Base-by-base conservation (phyloP, 2,888 invertebrate genomes). In the Arrhopalites spinosus region DNA sequence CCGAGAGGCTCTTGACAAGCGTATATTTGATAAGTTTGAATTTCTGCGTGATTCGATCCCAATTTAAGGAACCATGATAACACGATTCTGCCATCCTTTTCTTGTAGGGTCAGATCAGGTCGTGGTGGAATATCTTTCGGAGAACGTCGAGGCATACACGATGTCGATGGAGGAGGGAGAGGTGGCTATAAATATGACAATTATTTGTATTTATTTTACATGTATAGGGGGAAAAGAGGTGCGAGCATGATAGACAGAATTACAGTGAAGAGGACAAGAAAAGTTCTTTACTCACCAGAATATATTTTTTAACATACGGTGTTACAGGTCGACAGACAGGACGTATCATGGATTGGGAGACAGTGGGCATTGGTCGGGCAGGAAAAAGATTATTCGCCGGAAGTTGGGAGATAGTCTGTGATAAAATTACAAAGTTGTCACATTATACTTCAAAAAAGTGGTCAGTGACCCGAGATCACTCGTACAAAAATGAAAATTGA, bases 51-150 rank as follows among this genome's bases (percentile, higher is more conserved):
- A 3, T 78, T 79, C 1, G 80, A 88, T 63, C 88, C 88, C 72
- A 91, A 87, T 13, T 89, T 89, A 89, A 96, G 93, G 83, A 92
- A 93, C 96, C 96, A 97, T 0, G 96, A 95, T 77, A 97, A 89
- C 11, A 96, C 94, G 83, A 97, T 95, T 75, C 91, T 91, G 71
- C 78, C 81, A 13, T 73, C 53, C 73, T 82, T 79, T 53, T 81
- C 80, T 85, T 80, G 11, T 80, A 78, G 72, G 53, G 79, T 80
- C 27, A 81, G 67, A 23, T 73, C 78, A 15, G 82, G 80, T 73
- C 76, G 78, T 17, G 80, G 78, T 11, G 80, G 80, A 8, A 75
- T 69, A 11, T 78, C 77, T 25, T 79, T 77, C 1, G 66, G 76
- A 76, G 45, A 77, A 75, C 70, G 29, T 30, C 50, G 61, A 77